Percentiles rank a stretch among this genome's conserved stretches.
Conservation (phyloP, 2,113 vertebrate species). For the Caranx ignobilis region DNA sequence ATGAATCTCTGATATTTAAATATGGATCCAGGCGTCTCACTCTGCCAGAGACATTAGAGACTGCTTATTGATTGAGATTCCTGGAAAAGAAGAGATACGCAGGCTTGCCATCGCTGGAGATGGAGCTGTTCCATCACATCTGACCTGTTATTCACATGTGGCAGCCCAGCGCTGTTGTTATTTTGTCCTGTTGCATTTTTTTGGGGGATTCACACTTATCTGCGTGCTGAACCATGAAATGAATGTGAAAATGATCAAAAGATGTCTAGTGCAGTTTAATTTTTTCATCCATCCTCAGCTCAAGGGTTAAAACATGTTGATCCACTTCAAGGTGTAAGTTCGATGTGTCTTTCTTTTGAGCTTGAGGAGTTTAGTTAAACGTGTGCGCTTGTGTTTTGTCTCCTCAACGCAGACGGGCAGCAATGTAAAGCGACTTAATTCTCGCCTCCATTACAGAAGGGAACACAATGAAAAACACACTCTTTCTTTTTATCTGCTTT, state of each 20-base stretch:
- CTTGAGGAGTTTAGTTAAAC: conserved; percentile 47
- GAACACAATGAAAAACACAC: conserved; percentile 79
- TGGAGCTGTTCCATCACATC: conserved; percentile 76
- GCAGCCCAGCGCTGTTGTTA: conserved; percentile 18
- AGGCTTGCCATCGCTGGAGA: conserved; percentile 58
- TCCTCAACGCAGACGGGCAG: conserved; percentile 60
- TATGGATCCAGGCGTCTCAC: conserved; percentile 76
- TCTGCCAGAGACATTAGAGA: conserved; percentile 79
- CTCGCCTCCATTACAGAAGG: conserved; percentile 60
- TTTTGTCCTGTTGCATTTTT: conserved; percentile 5
- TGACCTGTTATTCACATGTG: conserved; percentile 78
- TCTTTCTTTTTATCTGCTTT: conserved; percentile 81
- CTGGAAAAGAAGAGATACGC: conserved; percentile 77
- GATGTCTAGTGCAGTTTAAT: background rate
- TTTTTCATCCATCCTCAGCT: background rate
- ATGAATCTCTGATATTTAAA: conserved; percentile 74
- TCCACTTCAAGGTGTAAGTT: conserved; percentile 24
- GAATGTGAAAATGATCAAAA: conserved; percentile 10
- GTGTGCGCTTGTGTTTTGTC: conserved; percentile 59
- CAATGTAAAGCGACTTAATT: conserved; percentile 67
- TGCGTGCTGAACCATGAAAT: background rate
- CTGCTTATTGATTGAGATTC: conserved; percentile 81
- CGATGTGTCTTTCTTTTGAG: conserved; percentile 9
- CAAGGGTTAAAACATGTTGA: background rate
- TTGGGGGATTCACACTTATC: background rate